Evolutionary conservation across 2,888 invertebrate species (phyloP), one percentile per base, ranked within the genome.

Genomic region (Frankliniella intonsa): DNA sequence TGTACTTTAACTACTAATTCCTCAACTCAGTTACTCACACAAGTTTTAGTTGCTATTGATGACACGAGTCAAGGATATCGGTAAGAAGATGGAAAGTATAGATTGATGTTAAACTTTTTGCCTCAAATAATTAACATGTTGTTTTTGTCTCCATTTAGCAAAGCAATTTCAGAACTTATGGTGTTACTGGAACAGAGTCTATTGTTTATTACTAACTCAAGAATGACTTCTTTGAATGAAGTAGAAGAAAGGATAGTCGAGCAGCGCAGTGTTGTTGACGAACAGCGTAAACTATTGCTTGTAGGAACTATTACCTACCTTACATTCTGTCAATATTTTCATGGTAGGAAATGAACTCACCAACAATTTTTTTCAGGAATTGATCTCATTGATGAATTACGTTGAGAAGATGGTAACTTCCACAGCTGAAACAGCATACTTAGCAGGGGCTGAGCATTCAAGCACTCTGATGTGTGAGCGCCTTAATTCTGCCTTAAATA

Each of bases 401-500:
- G 90, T 90, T 81, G 90, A 90, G 85, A 90, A 90, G 85, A 84
- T 90, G 83, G 90, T 90, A 81, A 90, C 90, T 83, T 88, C 88
- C 25, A 89, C 90, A 81, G 90, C 90, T 81, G 90, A 91, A 86
- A 88, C 90, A 85, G 90, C 91, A 80, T 91, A 88, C 84, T 85
- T 90, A 17, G 89, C 90, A 17, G 90, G 90, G 81, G 90, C 90
- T 83, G 88, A 89, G 84, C 89, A 87, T 80, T 90, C 90, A 50
- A 90, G 90, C 80, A 90, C 90, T 86, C 89, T 90, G 14, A 89
- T 91, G 82, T 90, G 90, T 85, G 90, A 90, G 85, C 87, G 90
- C 84, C 89, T 90, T 83, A 88, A 89, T 79, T 83, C 83, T 7
- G 84, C 84, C 12, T 83, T 84, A 62, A 62, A 80, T 14, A 81